These are phyloP conservation scores for Sarotherodon lohbergeri DNA, from an alignment of 2,113 vertebrate genomes.

Conservation along the genomic window DNA sequence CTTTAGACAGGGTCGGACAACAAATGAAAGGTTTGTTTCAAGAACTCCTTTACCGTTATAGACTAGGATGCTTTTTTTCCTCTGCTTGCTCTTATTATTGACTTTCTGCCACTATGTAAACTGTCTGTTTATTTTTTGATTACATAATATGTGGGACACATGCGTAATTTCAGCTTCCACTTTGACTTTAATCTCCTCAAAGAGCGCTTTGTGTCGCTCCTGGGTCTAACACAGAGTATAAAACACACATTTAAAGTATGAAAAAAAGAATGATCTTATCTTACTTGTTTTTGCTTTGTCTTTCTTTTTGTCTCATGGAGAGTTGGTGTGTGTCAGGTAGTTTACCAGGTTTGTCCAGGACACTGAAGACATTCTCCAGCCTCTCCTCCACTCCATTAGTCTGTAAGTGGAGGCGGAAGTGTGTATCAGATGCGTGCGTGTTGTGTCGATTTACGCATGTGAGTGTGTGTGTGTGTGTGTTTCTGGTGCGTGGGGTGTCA, in stretches of 20 bases:
- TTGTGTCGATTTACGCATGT: constrained; percentile 10
- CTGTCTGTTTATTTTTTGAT: not conserved
- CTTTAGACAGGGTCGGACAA: not conserved
- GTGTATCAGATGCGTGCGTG: constrained; percentile 38
- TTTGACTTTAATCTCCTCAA: not conserved
- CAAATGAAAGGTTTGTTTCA: not conserved
- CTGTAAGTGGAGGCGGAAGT: constrained; percentile 64
- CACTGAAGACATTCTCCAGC: constrained; percentile 49
- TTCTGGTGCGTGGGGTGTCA: constrained; percentile 52
- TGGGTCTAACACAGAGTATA: not conserved
- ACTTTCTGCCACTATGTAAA: not conserved
- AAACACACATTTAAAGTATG: not conserved
- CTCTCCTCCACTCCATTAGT: constrained; percentile 66
- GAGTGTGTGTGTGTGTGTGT: constrained; percentile 8
- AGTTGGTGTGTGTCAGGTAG: constrained; percentile 16
- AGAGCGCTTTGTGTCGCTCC: not conserved
- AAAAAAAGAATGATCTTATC: not conserved
- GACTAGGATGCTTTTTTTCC: not conserved
- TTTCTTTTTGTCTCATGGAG: not conserved
- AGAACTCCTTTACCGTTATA: not conserved
- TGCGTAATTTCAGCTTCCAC: not conserved
- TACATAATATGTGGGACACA: not conserved
- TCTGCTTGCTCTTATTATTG: not conserved
- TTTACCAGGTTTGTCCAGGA: constrained; percentile 33
- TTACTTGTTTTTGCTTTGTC: not conserved